Evolutionary conservation across 2,888 invertebrate genomes (phyloP).

Genomic region (Spialia ferax): DNA sequence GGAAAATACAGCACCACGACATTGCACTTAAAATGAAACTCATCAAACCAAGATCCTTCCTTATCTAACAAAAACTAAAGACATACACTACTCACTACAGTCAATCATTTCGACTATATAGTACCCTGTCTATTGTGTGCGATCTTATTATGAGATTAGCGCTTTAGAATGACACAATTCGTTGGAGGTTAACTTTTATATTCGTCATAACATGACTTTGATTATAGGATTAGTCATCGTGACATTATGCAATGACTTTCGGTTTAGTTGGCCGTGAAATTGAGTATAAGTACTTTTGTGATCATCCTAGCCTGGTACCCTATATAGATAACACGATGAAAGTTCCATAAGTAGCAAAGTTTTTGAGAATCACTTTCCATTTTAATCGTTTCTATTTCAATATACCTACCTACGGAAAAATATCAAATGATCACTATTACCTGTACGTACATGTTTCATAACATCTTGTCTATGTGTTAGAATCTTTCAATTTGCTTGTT

Average conservation of each 20-base stretch:
- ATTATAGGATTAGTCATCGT: conserved; percentile 29
- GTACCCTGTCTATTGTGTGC: conserved; percentile 22
- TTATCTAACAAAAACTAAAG: not conserved
- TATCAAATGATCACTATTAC: too few relatives aligned
- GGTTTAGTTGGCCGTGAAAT: conserved; percentile 26
- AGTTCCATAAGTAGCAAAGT: not conserved
- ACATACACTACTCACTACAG: not conserved
- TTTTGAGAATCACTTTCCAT: too few relatives aligned
- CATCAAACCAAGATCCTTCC: not conserved
- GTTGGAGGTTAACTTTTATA: conserved; percentile 53
- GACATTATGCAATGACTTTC: conserved; percentile 23
- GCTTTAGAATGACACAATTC: conserved; percentile 45
- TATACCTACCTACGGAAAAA: too few relatives aligned
- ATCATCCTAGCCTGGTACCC: not conserved
- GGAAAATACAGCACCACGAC: too few relatives aligned
- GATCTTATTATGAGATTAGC: conserved; percentile 34
- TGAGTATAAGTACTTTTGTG: not conserved
- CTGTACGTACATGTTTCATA: too few relatives aligned
- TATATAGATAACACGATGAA: not conserved
- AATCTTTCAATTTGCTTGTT: too few relatives aligned
- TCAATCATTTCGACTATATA: conserved; percentile 12
- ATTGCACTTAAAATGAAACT: not conserved
- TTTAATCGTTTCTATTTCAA: too few relatives aligned
- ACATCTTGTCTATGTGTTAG: too few relatives aligned
- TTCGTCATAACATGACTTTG: conserved; percentile 43